Percentiles rank a stretch among this genome's conserved stretches.
These are phyloP conservation scores for Mythimna vitellina DNA, from an alignment of 2,888 invertebrate genomes.

Conservation along the genomic window DNA sequence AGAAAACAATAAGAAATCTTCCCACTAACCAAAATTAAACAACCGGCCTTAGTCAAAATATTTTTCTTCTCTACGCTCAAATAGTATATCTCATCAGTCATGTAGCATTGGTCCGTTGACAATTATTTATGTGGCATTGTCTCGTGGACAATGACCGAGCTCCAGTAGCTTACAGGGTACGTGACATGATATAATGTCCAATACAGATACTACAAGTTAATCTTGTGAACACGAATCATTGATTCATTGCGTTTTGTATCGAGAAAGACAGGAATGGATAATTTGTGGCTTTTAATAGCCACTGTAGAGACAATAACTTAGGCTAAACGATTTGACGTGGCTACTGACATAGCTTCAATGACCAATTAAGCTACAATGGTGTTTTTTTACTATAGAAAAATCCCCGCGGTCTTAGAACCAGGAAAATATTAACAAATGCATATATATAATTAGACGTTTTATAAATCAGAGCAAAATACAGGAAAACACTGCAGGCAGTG, in stretches of 20 bases:
- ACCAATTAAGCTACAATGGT: slow-evolving; percentile 1
- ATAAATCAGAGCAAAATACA: slow-evolving; percentile 7
- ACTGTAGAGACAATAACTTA: not conserved
- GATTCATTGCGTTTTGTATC: slow-evolving; percentile 43
- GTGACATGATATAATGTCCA: slow-evolving; percentile 67
- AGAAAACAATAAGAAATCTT: slow-evolving; percentile 25
- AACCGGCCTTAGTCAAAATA: slow-evolving; percentile 44
- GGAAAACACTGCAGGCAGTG: slow-evolving; percentile 32
- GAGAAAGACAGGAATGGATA: slow-evolving; percentile 18
- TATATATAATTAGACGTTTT: slow-evolving; percentile 2
- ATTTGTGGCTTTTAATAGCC: slow-evolving; percentile 13
- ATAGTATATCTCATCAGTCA: slow-evolving; percentile 42
- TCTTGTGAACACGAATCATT: slow-evolving; percentile 49
- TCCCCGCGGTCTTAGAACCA: slow-evolving; percentile 13
- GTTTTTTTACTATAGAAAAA: not conserved
- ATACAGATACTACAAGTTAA: slow-evolving; percentile 49
- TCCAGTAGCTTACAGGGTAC: slow-evolving; percentile 62
- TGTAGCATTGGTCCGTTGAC: slow-evolving; percentile 66
- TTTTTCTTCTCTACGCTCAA: slow-evolving; percentile 51
- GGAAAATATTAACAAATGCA: slow-evolving; percentile 27
- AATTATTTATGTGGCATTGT: slow-evolving; percentile 81
- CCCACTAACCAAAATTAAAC: slow-evolving; percentile 18
- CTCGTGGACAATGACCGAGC: slow-evolving; percentile 76
- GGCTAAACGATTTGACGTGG: not conserved
- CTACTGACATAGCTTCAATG: not conserved